phyloP scores from a whole-genome alignment of 2,888 invertebrate genomes.

The Xestia ashworthii region DNA sequence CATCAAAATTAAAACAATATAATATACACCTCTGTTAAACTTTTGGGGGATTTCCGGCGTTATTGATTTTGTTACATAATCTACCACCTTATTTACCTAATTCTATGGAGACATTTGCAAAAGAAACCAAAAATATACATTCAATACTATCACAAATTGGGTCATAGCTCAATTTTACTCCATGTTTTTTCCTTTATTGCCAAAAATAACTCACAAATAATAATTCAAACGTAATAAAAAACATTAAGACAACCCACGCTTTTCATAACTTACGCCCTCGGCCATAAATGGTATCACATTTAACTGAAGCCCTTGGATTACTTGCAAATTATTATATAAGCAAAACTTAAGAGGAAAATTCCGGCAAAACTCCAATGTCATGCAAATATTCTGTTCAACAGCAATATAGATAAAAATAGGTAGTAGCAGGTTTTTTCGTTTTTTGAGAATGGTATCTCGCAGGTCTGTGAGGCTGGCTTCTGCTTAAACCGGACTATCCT shows the following conservation, averaged over 20 bases:
- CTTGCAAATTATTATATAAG: constrained; percentile 28
- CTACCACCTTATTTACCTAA: neutral
- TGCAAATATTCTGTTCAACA: constrained; percentile 23
- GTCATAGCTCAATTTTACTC: neutral
- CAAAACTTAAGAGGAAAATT: constrained; percentile 33
- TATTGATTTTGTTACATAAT: neutral
- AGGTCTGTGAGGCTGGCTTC: too few species aligned
- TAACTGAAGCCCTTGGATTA: constrained; percentile 23
- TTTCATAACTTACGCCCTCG: constrained; percentile 12
- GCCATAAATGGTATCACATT: constrained; percentile 11
- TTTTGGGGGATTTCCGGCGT: neutral
- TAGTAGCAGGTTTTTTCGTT: too few species aligned
- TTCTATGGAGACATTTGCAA: neutral
- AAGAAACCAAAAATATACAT: neutral
- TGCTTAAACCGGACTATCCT: too few species aligned
- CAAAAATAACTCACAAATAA: neutral
- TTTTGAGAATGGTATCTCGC: too few species aligned
- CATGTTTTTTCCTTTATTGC: neutral
- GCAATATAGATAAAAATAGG: constrained; percentile 21
- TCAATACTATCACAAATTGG: neutral
- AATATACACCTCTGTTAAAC: neutral
- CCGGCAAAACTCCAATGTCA: constrained; percentile 12
- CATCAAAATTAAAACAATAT: too few species aligned
- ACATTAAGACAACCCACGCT: constrained; percentile 1
- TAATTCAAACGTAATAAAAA: neutral